A percentile compares a stretch with the other conserved stretches of the same genome.
phyloP scores from a whole-genome alignment of 2,888 invertebrate genomes.

The Dicranocentrus wangi region DNA sequence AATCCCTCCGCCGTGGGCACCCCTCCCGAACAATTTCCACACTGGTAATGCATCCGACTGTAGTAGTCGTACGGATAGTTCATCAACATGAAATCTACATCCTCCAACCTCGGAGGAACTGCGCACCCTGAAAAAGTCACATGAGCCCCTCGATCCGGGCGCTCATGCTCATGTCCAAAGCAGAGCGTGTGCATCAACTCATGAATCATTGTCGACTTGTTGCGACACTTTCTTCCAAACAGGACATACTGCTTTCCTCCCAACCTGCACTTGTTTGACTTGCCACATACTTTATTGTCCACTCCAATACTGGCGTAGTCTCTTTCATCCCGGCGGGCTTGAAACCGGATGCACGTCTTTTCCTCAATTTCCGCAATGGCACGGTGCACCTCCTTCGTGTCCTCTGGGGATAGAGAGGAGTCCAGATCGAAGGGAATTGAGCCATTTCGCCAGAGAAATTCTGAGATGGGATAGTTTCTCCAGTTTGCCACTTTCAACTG shows the following conservation, averaged over 20 bases:
- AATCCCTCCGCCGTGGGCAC: background rate
- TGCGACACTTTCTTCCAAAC: conserved; percentile 22
- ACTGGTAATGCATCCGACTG: conserved; percentile 29
- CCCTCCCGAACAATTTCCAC: background rate
- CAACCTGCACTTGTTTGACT: background rate
- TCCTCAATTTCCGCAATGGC: conserved; percentile 6
- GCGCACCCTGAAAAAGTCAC: background rate
- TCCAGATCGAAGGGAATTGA: conserved; percentile 5
- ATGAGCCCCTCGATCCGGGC: conserved; percentile 11
- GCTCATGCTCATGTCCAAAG: conserved; percentile 36
- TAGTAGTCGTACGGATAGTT: conserved; percentile 26
- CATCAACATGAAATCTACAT: no score
- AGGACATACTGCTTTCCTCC: conserved; percentile 20
- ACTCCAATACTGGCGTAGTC: background rate
- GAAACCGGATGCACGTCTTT: conserved; percentile 37
- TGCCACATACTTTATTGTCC: conserved; percentile 22
- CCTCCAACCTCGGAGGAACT: background rate
- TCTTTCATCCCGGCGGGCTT: background rate
- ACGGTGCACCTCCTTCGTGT: background rate
- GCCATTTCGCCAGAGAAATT: conserved; percentile 10
- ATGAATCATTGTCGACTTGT: conserved; percentile 21
- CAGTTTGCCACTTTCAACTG: no score
- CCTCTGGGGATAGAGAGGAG: background rate
- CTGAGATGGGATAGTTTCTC: no score
- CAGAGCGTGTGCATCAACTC: conserved; percentile 40